These are phyloP conservation scores for Rhadinocentrus ornatus DNA, from an alignment of 2,797 vertebrate genomes.

Conservation along the genomic window DNA sequence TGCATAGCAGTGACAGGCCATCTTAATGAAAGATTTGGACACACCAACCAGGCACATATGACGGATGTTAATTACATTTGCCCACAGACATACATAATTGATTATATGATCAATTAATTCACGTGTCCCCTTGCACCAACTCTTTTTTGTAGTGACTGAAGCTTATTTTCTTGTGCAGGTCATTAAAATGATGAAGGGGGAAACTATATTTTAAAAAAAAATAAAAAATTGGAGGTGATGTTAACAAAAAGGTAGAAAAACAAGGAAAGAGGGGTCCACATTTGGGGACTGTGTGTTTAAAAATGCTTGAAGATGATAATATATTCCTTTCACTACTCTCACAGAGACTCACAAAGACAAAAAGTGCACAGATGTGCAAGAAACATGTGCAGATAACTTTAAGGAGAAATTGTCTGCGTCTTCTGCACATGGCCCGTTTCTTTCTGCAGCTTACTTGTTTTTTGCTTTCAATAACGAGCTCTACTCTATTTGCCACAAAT, in stretches of 20 bases:
- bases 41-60: constrained; percentile 69
- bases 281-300: constrained; percentile 31
- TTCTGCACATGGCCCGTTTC: constrained; percentile 46
- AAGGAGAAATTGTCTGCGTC: constrained; percentile 45
- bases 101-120: constrained; percentile 83
- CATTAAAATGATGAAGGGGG: constrained; percentile 79
- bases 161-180: constrained; percentile 76
- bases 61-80: constrained; percentile 74
- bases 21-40: constrained; percentile 67
- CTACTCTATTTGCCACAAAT: constrained; percentile 11
- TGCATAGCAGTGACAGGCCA: constrained; percentile 46
- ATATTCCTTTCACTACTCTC: constrained; percentile 44
- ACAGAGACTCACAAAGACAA: constrained; percentile 29
- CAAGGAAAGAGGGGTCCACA: constrained; percentile 15
- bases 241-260: constrained; percentile 42
- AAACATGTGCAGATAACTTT: constrained; percentile 29
- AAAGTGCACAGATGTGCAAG: constrained; percentile 21
- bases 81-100: constrained; percentile 74
- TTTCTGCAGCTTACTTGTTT: constrained; percentile 38
- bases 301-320: constrained; percentile 44
- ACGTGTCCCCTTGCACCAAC: constrained; percentile 33
- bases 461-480: constrained; percentile 10
- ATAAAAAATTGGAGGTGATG: constrained; percentile 68
- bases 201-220: constrained; percentile 32
- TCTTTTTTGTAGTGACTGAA: constrained; percentile 71